Conservation (phyloP, 2,797 vertebrate genomes). For the Anguilla anguilla region DNA sequence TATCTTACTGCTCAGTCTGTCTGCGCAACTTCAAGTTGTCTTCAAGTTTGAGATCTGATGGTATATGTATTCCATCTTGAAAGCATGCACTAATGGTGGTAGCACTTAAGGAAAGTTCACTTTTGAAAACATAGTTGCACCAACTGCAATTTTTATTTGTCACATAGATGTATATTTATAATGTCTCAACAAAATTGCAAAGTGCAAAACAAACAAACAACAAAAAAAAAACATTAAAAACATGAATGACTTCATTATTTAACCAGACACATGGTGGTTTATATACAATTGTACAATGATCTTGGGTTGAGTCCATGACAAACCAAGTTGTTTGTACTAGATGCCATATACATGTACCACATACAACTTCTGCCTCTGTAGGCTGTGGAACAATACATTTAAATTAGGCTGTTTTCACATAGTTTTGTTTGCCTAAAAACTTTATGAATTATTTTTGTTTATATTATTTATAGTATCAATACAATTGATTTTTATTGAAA, state of each 20-base stretch:
- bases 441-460: not conserved
- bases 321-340: not conserved
- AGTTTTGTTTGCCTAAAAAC: not conserved
- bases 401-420: not conserved
- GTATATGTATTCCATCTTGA: not conserved
- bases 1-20: not conserved
- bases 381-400: not conserved
- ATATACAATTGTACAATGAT: not conserved
- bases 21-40: not conserved
- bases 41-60: not conserved
- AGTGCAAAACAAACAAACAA: not conserved
- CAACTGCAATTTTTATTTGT: not conserved
- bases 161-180: not conserved
- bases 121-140: not conserved
- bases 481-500: not conserved
- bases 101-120: not conserved
- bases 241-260: not conserved
- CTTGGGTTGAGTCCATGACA: not conserved
- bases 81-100: not conserved
- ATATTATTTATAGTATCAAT: not conserved
- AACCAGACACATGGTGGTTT: not conserved
- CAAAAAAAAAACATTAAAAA: not conserved
- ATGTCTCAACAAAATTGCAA: not conserved
- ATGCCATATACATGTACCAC: not conserved
- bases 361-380: too few species aligned